Evolutionary conservation across 2,888 invertebrate genomes (phyloP), one percentile per base, ranked within the genome.

Genomic region (Eilema caniola): DNA sequence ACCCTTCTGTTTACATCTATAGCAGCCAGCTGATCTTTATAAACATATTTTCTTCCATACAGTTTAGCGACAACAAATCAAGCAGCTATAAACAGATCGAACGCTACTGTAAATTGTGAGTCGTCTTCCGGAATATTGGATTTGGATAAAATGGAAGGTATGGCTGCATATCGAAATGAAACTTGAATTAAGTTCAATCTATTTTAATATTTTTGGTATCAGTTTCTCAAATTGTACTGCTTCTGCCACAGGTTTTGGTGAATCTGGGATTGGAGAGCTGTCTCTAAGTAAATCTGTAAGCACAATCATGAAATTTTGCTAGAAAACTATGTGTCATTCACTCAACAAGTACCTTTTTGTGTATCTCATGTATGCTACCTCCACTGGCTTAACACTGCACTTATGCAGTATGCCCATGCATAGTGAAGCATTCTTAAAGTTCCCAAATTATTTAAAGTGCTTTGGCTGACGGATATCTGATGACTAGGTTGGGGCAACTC

Each of bases 61-160:
- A 86, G 80, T 84, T 86, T 71, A 81, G 81, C 68, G 59, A 74
- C 71, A 77, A 72, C 71, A 79, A 84, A 69, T 84, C 75, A 83
- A 69, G 73, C 76, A 66, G 72, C 75, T 24, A 60, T 77, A 57
- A 76, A 76, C 47, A 70, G 63, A 67, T 66, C 78, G n/a, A 74
- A 73, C 73, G 24, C 71, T 67, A 84, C 71, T 84, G 41, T 33
- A 16, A 78, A 74, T 60, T 73, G 75, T 75, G 93, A 94, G 76
- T 90, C 89, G 31, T 95, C 95, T 72, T 94, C 94, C 47, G 93
- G 95, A 10, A 91, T 95, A 69, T 78, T 95, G 73, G 95, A 95
- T 80, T 83, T 95, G 71, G 94, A 95, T 60, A 83, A 84, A 76
- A 77, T 94, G 56, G 92, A 93, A 89, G 94, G 95, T 95, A 88